Percentiles rank a stretch among this genome's conserved stretches.
phyloP scores from a whole-genome alignment of 2,888 invertebrate genomes.

The Lypha dubia region DNA sequence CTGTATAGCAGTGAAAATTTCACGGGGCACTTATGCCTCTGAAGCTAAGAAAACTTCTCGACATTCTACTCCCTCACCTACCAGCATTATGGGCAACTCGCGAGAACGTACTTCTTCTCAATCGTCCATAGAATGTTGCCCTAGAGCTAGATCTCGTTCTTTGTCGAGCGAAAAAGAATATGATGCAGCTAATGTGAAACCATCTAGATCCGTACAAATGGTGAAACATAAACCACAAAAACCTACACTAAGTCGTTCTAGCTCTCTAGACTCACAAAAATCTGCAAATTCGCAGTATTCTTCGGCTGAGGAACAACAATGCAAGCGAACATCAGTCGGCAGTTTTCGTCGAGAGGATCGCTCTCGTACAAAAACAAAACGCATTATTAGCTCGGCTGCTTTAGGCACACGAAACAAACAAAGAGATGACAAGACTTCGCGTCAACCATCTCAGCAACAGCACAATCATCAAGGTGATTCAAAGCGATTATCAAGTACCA shows the following conservation, averaged over 20 bases:
- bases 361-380: conserved; percentile 77
- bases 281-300: conserved; percentile 76
- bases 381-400: conserved; percentile 73
- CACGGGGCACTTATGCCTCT: conserved; percentile 78
- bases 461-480: conserved; percentile 50
- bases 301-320: conserved; percentile 77
- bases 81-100: conserved; percentile 44
- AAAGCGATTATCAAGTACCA: conserved; percentile 75
- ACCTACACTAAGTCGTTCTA: conserved; percentile 75
- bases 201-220: conserved; percentile 51
- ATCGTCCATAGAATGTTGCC: conserved; percentile 81
- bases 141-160: conserved; percentile 79
- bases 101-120: conserved; percentile 80
- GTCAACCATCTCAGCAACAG: conserved; percentile 70
- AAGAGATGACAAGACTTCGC: conserved; percentile 63
- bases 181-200: conserved; percentile 71
- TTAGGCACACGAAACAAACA: conserved; percentile 64
- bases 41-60: conserved; percentile 78
- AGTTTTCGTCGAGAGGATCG: conserved; percentile 75
- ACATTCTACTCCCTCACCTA: conserved; percentile 72
- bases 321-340: conserved; percentile 33
- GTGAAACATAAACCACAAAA: conserved; percentile 52
- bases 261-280: conserved; percentile 78
- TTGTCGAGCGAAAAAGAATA: conserved; percentile 76
- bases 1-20: conserved; percentile 74